Base-by-base conservation (phyloP, 2,797 vertebrate genomes). In the Eremophila alpestris region DNA sequence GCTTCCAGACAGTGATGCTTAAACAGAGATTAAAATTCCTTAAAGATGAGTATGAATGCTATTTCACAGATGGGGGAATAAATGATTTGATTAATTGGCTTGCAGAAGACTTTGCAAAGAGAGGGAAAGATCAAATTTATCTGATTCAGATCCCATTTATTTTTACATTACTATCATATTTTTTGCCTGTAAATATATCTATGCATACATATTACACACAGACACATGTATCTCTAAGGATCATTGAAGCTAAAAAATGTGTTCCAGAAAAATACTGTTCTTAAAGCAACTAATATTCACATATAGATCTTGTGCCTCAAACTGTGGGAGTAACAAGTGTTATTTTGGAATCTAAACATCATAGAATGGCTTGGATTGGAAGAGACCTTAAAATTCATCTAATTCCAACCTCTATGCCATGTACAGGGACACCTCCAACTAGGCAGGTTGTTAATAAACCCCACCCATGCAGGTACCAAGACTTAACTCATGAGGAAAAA, bases 11-110 rank as follows among this genome's bases (percentile, higher is more conserved):
- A 79, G 16, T 34, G 62, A 91, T 0, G 13, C 52, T 81, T 77
- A 90, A 93, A 27, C 3, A 55, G 76, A 86, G 30, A 91, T 62
- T 90, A 86, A 93, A 94, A 90, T 52, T 90, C 5, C 51, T 81
- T 60, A 62, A 91, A 74, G 36, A 40, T 60, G 41, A 60, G 10
- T n/a, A 62, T 26, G 36, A 90, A 58, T 43, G n/a, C 26, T 51
- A 62, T 94, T 94, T 93, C 51, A 89, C 51, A 85, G 73, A 84
- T 48, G 71, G 65, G 38, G 18, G 14, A 3, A 19, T 30, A 48
- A 68, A 51, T 23, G 13, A 49, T 67, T 75, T 68, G 58, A 78
- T 78, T 15, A 89, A 73, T 79, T 64, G 19, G 11, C 60, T 94
- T 83, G 63, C 7, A 41, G n/a, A 76, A 70, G 77, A 69, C 15